Evolutionary conservation across 2,113 vertebrate species (phyloP), one percentile per base, ranked within the genome.

Genomic region (Oncorhynchus tshawytscha): DNA sequence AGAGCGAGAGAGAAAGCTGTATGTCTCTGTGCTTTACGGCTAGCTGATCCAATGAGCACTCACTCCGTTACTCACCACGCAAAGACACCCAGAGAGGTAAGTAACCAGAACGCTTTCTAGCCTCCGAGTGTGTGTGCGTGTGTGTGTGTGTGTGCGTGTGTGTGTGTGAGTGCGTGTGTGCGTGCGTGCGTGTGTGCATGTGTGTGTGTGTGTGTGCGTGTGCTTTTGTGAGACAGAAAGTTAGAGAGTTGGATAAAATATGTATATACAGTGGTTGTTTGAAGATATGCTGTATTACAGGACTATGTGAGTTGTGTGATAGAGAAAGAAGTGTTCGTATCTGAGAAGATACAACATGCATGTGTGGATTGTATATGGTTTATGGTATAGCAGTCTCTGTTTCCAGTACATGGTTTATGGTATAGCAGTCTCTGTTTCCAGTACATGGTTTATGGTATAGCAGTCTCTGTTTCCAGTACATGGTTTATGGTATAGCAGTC

Each of bases 61-160:
- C 87, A 85, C 81, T 84, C 84, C 81, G 79, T 80, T 83, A 78
- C 85, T 86, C 83, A 89, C 87, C 84, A 85, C 84, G 54, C 82
- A 80, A 87, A 89, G 82, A 84, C 90, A 92, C 84, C 88, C 82
- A 76, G 82, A 81, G 78, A 93, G 93, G 93, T 94, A 94, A 90
- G 93, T 92, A 80, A 89, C 85, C 86, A 81, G 84, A 75, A 75
- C 16, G 67, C 81, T 87, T 90, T 83, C 86, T 86, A 85, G 69
- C 62, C 59, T 66, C 25, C 16, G 29, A 3, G 48, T 60, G 20
- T 65, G 69, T 67, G 70, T 75, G 34, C 27, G 75, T 59, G 76
- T 78, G 73, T 39, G 49, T 76, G 68, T 77, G 20, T 70, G 68
- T 68, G 84, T 59, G 59, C 25, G 34, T 22, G 77, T 77, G 68